Percentiles rank a stretch among this genome's conserved stretches.
phyloP scores from a whole-genome alignment of 2,113 vertebrate genomes.

The Scortum barcoo region DNA sequence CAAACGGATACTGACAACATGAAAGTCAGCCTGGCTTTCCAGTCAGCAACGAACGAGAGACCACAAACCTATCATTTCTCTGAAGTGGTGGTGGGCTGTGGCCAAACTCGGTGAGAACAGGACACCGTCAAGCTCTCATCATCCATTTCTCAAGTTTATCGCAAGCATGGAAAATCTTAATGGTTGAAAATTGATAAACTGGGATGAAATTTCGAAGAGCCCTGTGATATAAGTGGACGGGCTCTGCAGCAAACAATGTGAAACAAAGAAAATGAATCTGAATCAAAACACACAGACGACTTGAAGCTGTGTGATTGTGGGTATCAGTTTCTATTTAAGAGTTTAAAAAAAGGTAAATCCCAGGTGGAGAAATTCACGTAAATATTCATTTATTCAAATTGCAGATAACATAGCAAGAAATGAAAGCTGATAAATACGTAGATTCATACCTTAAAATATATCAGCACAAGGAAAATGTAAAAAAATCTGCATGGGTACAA shows the following conservation, averaged over 20 bases:
- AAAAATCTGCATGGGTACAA: no score
- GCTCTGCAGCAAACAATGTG: background rate
- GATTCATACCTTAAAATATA: background rate
- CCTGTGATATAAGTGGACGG: background rate
- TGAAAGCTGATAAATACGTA: background rate
- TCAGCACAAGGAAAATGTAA: background rate
- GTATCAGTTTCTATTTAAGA: background rate
- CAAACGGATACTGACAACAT: conserved; percentile 4
- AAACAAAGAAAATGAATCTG: background rate
- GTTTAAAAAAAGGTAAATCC: background rate
- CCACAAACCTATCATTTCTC: conserved; percentile 54
- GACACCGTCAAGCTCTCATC: no score
- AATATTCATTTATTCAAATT: background rate
- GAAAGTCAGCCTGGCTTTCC: conserved; percentile 44
- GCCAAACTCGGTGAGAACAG: background rate
- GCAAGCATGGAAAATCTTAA: background rate
- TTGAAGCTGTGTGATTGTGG: no score
- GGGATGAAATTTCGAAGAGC: background rate
- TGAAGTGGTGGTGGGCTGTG: conserved; percentile 53
- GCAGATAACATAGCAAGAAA: background rate
- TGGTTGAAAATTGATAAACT: background rate
- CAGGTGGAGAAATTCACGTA: background rate
- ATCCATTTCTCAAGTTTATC: background rate
- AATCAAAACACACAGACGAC: background rate
- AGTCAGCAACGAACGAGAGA: conserved; percentile 35